Evolutionary conservation across 2,113 vertebrate species (phyloP).

Genomic region (Uria aalge): DNA sequence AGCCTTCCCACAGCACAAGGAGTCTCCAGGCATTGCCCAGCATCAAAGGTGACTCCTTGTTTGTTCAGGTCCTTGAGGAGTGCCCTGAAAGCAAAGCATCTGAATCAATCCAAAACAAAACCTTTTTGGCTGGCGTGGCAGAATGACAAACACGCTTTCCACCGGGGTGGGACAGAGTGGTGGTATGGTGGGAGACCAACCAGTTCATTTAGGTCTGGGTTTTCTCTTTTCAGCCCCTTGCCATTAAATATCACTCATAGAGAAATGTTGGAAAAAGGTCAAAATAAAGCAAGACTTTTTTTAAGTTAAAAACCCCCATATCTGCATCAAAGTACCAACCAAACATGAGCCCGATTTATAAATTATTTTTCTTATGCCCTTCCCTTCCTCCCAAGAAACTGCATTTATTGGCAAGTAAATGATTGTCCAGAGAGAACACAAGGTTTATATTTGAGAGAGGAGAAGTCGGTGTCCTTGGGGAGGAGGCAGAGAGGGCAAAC

Average conservation of each 20-base stretch:
- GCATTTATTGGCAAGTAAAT: constrained; percentile 16
- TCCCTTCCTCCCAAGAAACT: background rate
- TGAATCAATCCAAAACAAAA: background rate
- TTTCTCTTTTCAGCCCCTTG: background rate
- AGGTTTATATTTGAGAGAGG: background rate
- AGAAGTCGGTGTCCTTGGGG: background rate
- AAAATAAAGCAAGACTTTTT: background rate
- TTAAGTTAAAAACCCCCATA: background rate
- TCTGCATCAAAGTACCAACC: background rate
- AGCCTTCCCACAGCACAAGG: background rate
- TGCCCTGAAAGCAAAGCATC: background rate
- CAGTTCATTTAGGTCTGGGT: background rate
- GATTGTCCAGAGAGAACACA: constrained; percentile 12
- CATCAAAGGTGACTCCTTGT: background rate
- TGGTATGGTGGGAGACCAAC: background rate
- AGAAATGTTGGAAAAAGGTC: background rate
- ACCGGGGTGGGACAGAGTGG: background rate
- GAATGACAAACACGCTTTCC: background rate
- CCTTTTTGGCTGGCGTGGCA: background rate
- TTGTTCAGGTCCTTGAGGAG: background rate
- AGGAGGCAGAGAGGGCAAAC: background rate
- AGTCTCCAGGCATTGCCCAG: background rate
- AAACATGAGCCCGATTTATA: background rate
- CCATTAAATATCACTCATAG: background rate
- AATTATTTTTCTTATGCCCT: background rate